phyloP scores from a whole-genome alignment of 2,888 invertebrate species.

The Acanthococcus lagerstroemiae region DNA sequence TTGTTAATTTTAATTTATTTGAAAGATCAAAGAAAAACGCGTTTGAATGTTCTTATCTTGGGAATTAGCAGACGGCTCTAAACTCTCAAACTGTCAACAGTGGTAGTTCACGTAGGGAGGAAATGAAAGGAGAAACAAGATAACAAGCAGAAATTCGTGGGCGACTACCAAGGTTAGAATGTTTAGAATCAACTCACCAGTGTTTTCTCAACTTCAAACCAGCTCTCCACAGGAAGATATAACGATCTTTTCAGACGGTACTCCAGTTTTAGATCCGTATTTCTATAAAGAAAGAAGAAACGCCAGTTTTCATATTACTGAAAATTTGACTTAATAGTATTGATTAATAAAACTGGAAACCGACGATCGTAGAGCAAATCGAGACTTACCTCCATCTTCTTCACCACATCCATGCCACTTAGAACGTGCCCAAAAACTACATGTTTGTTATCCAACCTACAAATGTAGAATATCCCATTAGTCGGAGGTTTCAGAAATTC shows the following conservation, averaged over 20 bases:
- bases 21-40: neutral
- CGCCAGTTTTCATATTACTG: no score
- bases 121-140: no score
- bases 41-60: no score
- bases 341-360: no score
- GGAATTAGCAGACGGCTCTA: no score
- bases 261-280: slow-evolving; percentile 69
- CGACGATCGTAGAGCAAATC: slow-evolving; percentile 3
- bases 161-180: no score
- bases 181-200: neutral
- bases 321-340: no score
- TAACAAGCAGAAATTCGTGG: no score
- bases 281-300: slow-evolving; percentile 43
- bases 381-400: slow-evolving; percentile 64
- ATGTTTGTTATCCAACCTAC: slow-evolving; percentile 86
- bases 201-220: slow-evolving; percentile 39
- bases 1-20: slow-evolving; percentile 10
- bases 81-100: no score
- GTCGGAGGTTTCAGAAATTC: no score
- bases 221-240: slow-evolving; percentile 82
- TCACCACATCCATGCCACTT: slow-evolving; percentile 81
- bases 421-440: slow-evolving; percentile 96
- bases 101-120: no score
- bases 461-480: slow-evolving; percentile 38
- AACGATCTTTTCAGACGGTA: slow-evolving; percentile 65